Evolutionary conservation across 1,140 invertebrate genomes (phyloP).

Genomic region (Nasonia longicornis): DNA sequence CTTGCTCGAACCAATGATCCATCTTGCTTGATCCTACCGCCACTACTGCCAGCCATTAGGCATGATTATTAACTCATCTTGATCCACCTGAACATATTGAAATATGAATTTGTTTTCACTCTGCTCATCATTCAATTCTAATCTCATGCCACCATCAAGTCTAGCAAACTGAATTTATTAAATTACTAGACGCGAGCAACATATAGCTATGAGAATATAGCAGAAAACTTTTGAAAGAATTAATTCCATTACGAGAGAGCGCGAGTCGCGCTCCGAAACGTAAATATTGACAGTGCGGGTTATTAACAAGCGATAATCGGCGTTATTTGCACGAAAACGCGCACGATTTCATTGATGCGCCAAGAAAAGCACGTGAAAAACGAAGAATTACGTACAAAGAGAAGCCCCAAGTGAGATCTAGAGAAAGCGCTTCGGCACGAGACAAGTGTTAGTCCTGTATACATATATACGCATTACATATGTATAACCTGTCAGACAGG

Average conservation of each 20-base stretch:
- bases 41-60: conserved; percentile 66
- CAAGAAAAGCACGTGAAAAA: conserved; percentile 4
- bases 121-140: background rate
- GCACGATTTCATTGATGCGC: background rate
- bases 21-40: conserved; percentile 58
- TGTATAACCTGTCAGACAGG: conserved; percentile 46
- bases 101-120: background rate
- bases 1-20: conserved; percentile 61
- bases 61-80: conserved; percentile 63
- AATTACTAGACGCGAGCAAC: background rate
- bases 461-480: background rate
- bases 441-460: conserved; percentile 38
- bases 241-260: background rate
- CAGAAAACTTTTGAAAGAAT: background rate
- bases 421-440: conserved; percentile 37
- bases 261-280: too few relatives aligned
- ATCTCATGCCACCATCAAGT: background rate
- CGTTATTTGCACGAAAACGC: background rate
- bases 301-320: too few relatives aligned
- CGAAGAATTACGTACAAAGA: conserved; percentile 30
- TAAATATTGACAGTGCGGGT: too few relatives aligned
- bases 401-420: conserved; percentile 38
- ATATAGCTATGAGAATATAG: background rate
- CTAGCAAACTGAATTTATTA: conserved; percentile 1
- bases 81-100: conserved; percentile 57